These are phyloP conservation scores for Polypedilum vanderplanki DNA, from an alignment of 1,140 invertebrate genomes.

Conservation along the genomic window DNA sequence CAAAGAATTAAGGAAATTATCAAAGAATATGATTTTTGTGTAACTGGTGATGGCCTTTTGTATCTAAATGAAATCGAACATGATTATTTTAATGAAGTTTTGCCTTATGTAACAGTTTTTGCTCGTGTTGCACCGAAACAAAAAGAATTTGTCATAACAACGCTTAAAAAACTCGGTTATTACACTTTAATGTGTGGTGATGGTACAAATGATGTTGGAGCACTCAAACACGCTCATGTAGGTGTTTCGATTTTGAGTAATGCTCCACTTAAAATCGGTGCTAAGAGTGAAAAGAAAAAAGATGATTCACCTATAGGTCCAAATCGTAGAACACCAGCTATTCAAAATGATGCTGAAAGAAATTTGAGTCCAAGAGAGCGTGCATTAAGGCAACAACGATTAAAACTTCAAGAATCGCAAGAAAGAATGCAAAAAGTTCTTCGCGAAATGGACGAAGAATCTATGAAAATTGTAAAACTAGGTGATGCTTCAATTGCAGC, in stretches of 20 bases:
- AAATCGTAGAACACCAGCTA: slow-evolving; percentile 36
- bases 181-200: slow-evolving; percentile 99
- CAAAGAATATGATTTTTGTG: slow-evolving; percentile 76
- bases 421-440: slow-evolving; percentile 51
- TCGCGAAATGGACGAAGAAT: slow-evolving; percentile 89
- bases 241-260: slow-evolving; percentile 85
- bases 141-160: slow-evolving; percentile 91
- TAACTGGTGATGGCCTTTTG: slow-evolving; percentile 85
- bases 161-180: slow-evolving; percentile 80
- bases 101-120: slow-evolving; percentile 84
- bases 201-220: slow-evolving; percentile 99
- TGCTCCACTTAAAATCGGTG: slow-evolving; percentile 59
- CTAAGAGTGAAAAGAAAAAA: slow-evolving; percentile 36
- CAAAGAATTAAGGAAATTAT: slow-evolving; percentile 51
- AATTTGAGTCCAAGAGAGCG: slow-evolving; percentile 40
- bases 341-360: slow-evolving; percentile 32
- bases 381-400: slow-evolving; percentile 38
- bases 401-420: slow-evolving; percentile 42
- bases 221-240: slow-evolving; percentile 88
- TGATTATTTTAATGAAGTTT: slow-evolving; percentile 60
- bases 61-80: slow-evolving; percentile 60
- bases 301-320: slow-evolving; percentile 34
- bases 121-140: slow-evolving; percentile 94
- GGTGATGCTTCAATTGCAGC: slow-evolving; percentile 99
- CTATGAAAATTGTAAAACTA: slow-evolving; percentile 81